These are phyloP conservation scores for Anguilla pacifica DNA, from an alignment of 2,797 vertebrate genomes.

Conservation along the genomic window DNA sequence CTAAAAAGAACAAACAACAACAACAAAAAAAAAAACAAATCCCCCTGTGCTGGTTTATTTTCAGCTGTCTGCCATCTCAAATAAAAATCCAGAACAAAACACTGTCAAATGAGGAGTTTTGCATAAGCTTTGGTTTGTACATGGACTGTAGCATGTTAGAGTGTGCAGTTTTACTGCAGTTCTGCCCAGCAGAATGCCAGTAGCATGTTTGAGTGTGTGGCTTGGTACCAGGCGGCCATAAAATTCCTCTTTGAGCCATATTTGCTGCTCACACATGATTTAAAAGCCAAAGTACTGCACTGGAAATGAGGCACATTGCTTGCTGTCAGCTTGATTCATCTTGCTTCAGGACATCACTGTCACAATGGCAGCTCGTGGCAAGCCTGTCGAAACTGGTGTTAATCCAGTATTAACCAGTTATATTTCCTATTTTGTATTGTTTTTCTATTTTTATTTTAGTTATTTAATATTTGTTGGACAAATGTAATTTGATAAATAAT, in stretches of 20 bases:
- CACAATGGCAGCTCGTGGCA: neutral
- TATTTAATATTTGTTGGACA: neutral
- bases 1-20: neutral
- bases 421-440: neutral
- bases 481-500: neutral
- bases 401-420: neutral
- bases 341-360: neutral
- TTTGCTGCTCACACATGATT: neutral
- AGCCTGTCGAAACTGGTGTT: neutral
- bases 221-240: neutral
- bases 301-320: neutral
- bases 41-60: neutral
- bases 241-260: neutral
- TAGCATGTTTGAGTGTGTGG: neutral
- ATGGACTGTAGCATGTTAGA: too few relatives aligned
- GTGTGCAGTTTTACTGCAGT: neutral
- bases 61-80: slow-evolving; percentile 6
- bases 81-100: neutral
- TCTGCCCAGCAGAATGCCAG: neutral
- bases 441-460: neutral
- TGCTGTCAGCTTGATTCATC: neutral
- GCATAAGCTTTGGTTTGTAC: neutral
- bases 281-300: neutral
- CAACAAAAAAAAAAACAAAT: neutral
- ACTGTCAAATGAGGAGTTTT: neutral